Base-by-base conservation (phyloP, 2,797 vertebrate genomes). In the Sebastes jordani region DNA sequence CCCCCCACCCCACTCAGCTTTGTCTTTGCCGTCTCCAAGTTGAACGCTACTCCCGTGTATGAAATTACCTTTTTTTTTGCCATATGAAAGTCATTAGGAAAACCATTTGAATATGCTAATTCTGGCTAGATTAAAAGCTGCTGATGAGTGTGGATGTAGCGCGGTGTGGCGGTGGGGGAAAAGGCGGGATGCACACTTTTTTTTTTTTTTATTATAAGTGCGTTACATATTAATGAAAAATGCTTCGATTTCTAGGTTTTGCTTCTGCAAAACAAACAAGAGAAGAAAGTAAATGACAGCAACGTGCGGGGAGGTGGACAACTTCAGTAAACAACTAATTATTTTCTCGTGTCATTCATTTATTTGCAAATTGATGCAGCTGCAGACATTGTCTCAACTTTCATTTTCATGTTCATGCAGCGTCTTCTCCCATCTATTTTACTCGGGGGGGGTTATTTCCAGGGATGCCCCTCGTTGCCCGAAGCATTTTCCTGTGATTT, bases 51-150 rank as follows among this genome's bases (percentile, higher is more conserved):
- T 86, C 85, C 72, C 6, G 36, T 65, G 84, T 88, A 85, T 86
- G 89, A 93, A 94, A 93, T 93, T 86, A 94, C 88, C 92, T 93
- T 90, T 82, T 71, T 87, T 71, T 76, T 64, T 78, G 68, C 84
- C 72, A 79, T 59, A 88, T 93, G 84, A 93, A 94, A 95, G 89
- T 94, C 90, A 94, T 94, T 87, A 94, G 84, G 84, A 89, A 92
- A 93, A 81, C 74, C 72, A 90, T 93, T 91, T 90, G 82, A 92
- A 92, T 91, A 94, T 93, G 91, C 78, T 86, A 92, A 93, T 93
- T 89, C 76, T 25, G 23, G 29, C n/a, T 0, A 91, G 91, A 94
- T 93, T 91, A 93, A 79, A 93, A 93, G 89, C 82, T 92, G 88
- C 87, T 92, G 90, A 93, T 92, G 88, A 90, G 85, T 25, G 78